Base-by-base conservation (phyloP, 2,797 vertebrate species). In the Microctenopoma lineatum region DNA sequence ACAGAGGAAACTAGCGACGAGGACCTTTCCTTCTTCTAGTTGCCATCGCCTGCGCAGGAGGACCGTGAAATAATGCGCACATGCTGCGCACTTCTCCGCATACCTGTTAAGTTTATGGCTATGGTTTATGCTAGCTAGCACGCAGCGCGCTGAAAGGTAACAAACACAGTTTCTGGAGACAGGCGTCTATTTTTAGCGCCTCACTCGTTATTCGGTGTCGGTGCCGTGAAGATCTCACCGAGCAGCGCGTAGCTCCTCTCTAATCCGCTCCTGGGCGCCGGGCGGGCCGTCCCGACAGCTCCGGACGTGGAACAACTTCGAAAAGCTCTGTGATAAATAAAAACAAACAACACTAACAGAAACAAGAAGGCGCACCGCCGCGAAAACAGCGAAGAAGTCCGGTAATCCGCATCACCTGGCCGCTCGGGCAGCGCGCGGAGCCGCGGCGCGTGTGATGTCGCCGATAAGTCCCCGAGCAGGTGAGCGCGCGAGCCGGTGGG, bases 261-360 rank as follows among this genome's bases (percentile, higher is more conserved):
- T 87, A 85, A 90, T 90, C 88, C 86, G 21, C 74, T 79, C 65
- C 76, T 54, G 81, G 32, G 79, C 57, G 45, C 70, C 66, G 80
- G 73, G 73, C 66, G 80, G 83, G 39, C 70, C 68, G 83, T 69
- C 54, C 66, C 45, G 10, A 69, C 60, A 15, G 73, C 59, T 56
- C 75, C 64, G 67, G 62, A 62, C n/a, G 56, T 16, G 34, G 65
- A 74, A 41, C 66, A 87, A 87, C 75, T 90, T 85, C 42, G 52
- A 54, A 67, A 79, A 75, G 73, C 36, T 6, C 21, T 64, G 60
- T 50, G 59, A 32, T 32, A 6, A 32, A 32, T 5, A 32, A 32
- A 32, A 32, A 32, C 5, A 32, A 32, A 4, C 5, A 32, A 32
- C 29, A 6, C 5, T 4, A 29, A 29, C 27, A 29, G 4, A 29